Base-by-base conservation (phyloP, 35 echinoderm and acorn worm species). In the Stichopus chloronotus region DNA sequence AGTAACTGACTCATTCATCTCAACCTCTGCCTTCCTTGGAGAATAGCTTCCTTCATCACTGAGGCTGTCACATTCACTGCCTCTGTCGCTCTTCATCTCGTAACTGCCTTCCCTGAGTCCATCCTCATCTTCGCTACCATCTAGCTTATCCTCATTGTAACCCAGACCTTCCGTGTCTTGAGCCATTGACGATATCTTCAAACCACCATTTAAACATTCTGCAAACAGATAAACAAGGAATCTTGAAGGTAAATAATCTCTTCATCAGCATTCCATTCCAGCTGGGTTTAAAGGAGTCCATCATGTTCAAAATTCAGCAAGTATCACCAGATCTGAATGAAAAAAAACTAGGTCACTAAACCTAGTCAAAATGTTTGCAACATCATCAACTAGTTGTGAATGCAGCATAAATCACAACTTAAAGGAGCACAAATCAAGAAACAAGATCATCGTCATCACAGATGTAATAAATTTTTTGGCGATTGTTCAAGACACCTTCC, bases 11-110 rank as follows among this genome's bases (percentile, higher is more conserved):
- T 95, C 92, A 56, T 92, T 84, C 9, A 59, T 7, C 55, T 86
- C 85, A 16, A 90, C 79, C n/a, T 94, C 88, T 2, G 94, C 92
- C 7, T 91, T 94, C 76, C 93, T 95, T 17, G 94, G 94, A 16
- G 96, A 95, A 84, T 98, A 98, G 78, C 96, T 98, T 53, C 96
- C 96, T 12, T 93, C 78, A 60, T 98, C 96, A 85, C 96, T 94
- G 55, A 98, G 83, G 90, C 96, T 98, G 57, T 98, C 96, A 25
- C 96, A 93, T 22, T 92, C 92, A 83, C 96, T 98, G 58, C 95
- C 92, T 84, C 93, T 95, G 23, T 97, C 96, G 84, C 96, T 97
- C 79, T 97, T 97, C 68, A 97, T 83, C 56, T 95, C 94, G 55
- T 95, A 97, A 77, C 94, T 95, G 10, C 91, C 94, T 88, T 93